Evolutionary conservation across 2,888 invertebrate species (phyloP), one percentile per base, ranked within the genome.

Genomic region (Anaspis maculata): DNA sequence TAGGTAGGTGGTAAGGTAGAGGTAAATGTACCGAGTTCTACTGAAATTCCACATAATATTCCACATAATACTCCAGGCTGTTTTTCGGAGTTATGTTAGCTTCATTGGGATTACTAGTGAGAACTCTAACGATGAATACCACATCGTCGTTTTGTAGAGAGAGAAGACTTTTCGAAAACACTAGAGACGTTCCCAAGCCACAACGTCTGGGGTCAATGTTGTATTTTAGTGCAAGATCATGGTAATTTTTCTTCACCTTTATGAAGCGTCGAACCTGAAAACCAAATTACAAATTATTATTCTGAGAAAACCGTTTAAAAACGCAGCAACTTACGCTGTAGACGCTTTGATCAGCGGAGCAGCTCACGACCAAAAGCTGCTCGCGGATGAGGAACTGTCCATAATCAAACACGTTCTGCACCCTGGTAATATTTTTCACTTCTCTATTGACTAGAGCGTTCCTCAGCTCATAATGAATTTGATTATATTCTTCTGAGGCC

Each of bases 161-260:
- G n/a, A 44, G 28, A 13, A 12, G 19, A 33, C 13, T 23, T n/a
- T 27, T 44, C 45, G 10, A n/a, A 4, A 5, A 34, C 25, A 10
- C 13, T n/a, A n/a, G n/a, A n/a, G n/a, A n/a, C 4, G 1, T 29
- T 2, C 11, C 6, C 12, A 42, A 11, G 3, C 41, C 37, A 26
- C 49, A 51, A 22, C 54, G 32, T 32, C 52, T 26, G 13, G 46
- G 42, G 27, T 54, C 54, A 24, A 50, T 30, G 27, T 53, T 53
- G 25, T 46, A 46, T 25, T 44, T 33, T 11, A 51, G 13, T 4
- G 48, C 49, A 4, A 24, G 13, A 3, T 31, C 23, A 13, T 39
- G 25, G 25, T 37, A 44, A 2, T 21, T 11, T 3, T 28, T 24
- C 6, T 15, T 13, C 3, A 53, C 30, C 15, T 34, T 40, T 3